Conservation (phyloP, 2,888 invertebrate species). For the Leptopterna dolabrata region DNA sequence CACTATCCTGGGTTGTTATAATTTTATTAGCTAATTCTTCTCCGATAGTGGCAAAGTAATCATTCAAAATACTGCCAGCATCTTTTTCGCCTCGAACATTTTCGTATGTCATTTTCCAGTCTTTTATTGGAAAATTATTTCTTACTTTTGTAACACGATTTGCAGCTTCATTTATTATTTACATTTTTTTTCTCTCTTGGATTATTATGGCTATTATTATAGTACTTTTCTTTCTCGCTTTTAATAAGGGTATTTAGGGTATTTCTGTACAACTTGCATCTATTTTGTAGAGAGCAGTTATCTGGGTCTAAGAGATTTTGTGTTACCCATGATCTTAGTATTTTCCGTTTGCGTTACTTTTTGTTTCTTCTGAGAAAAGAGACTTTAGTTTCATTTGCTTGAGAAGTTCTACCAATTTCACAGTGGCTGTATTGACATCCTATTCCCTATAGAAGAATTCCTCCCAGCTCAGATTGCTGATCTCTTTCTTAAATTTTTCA, state of each 20-base stretch:
- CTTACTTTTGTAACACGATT: no score
- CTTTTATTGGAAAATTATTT: background rate
- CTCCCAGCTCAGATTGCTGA: background rate
- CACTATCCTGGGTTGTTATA: background rate
- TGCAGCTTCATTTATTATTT: no score
- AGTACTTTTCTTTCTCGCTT: no score
- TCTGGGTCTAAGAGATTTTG: no score
- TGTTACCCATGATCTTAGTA: no score
- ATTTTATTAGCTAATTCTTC: background rate
- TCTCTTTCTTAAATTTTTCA: constrained; percentile 2
- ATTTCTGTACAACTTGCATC: no score
- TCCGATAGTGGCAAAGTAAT: background rate
- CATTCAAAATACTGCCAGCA: background rate
- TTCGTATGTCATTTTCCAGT: background rate
- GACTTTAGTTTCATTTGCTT: background rate
- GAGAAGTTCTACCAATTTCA: background rate
- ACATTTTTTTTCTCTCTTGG: no score
- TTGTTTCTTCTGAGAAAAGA: background rate
- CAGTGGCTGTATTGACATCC: background rate
- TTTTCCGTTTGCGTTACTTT: no score
- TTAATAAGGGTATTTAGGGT: no score
- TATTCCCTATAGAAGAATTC: background rate
- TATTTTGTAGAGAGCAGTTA: no score
- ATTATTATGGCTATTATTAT: no score
- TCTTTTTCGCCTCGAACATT: background rate